Conservation (phyloP, 2,888 invertebrate species). For the Ypsolopha scabrella region DNA sequence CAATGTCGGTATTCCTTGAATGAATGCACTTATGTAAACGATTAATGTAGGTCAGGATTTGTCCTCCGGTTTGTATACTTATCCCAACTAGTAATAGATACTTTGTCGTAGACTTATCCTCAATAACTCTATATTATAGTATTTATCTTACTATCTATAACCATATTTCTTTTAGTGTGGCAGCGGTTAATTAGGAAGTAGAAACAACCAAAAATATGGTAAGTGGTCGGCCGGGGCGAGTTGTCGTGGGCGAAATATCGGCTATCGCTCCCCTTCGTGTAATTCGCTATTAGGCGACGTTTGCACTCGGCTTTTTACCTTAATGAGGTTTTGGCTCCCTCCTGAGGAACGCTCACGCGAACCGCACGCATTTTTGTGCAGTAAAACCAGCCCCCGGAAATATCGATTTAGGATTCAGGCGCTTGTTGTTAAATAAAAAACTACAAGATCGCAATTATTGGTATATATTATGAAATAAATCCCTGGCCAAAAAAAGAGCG, state of each 20-base stretch:
- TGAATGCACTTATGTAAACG: too few species aligned
- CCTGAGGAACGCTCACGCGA: conserved; percentile 45
- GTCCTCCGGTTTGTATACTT: too few species aligned
- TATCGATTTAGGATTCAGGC: not conserved
- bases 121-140: not conserved
- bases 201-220: conserved; percentile 7
- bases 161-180: not conserved
- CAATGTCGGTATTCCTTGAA: not conserved
- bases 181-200: not conserved
- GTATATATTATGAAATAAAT: not conserved
- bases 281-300: conserved; percentile 68
- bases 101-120: too few species aligned
- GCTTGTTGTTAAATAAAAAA: not conserved
- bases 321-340: conserved; percentile 62
- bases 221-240: conserved; percentile 9
- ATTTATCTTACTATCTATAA: not conserved
- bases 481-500: not conserved
- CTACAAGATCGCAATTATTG: not conserved
- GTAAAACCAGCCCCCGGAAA: not conserved
- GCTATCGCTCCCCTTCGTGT: conserved; percentile 63
- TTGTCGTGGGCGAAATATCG: conserved; percentile 17
- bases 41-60: too few species aligned
- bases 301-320: conserved; percentile 70
- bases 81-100: too few species aligned
- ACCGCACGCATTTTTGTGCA: conserved; percentile 44